Evolutionary conservation across 1,140 invertebrate genomes (phyloP), one percentile per base, ranked within the genome.

Genomic region (Nephila pilipes): DNA sequence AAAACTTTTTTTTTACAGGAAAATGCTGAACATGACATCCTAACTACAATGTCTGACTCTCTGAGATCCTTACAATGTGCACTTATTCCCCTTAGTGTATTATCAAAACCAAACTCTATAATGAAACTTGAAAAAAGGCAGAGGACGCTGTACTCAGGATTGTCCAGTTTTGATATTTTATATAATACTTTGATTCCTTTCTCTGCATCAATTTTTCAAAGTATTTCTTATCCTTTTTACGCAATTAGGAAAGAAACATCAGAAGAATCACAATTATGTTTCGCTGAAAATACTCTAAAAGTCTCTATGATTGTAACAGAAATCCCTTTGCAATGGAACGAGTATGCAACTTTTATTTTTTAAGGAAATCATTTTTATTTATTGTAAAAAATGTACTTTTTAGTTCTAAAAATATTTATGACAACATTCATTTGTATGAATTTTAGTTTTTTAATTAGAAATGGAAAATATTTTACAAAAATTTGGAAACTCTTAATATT

Each of bases 61-160:
- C 32, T 93, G 29, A 85, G 65, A n/a, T 93, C 91, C 25, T 18
- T 93, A 8, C 16, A 87, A 16, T 87, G 91, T 58, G 46, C 91
- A 18, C 83, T 93, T n/a, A 58, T 93, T 38, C 85, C 85, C 20
- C 29, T 87, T 58, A 85, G 79, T 58, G 54, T 87, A 20, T 80
- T 93, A 20, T 58, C 60, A 8, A 16, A 79, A 25, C 57, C 85
- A n/a, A 69, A 46, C 8, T 63, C 16, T 46, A 20, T 90, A 22
- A 1, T 90, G 46, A 90, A 80, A 80, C 65, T 58, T 20, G n/a
- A 55, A 25, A 36, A 46, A 14, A 32, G n/a, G 6, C 1, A 16
- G 6, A 36, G 58, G 29, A 29, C 57, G 14, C 29, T 79, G 57
- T 16, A 46, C 4, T 32, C 25, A 25, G 85, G 38, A 20, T 18